Evolutionary conservation across 2,797 vertebrate genomes (phyloP), one percentile per base, ranked within the genome.

Genomic region (Lacerta viridis): DNA sequence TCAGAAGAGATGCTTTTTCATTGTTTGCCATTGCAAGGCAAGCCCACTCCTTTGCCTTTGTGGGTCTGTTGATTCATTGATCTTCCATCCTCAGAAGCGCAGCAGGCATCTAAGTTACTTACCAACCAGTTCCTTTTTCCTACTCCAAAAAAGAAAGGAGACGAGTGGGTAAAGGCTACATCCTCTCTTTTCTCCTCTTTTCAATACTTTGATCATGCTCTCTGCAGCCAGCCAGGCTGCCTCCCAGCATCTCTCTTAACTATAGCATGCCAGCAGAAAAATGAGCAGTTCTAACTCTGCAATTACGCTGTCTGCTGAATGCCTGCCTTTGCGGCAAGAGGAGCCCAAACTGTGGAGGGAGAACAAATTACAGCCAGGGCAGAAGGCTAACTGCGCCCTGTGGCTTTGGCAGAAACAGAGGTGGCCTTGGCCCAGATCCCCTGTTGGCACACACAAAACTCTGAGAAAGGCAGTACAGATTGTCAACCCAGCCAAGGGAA

Each of bases 171-270:
- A 43, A 50, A 80, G 75, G 61, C 18, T 27, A n/a, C 36, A 7
- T 29, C 8, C 64, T 15, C 18, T 29, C 83, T 41, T 18, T 7
- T 93, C 87, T 91, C 27, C 4, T 36, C 36, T 74, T 80, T 68
- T 76, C 69, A 29, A 76, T 20, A 89, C 95, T 95, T 96, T 96
- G 96, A 96, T 95, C 94, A 90, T 80, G 89, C 86, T 89, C 74
- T 7, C 91, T 93, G 95, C 93, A 97, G 96, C 95, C 96, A 96
- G 90, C 83, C 95, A 84, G 95, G 90, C 95, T 93, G 95, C 94
- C 94, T 91, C 81, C 93, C 89, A 90, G 95, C 94, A 87, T 92
- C 93, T 95, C 91, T 91, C 91, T 92, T 92, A 91, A 94, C 91
- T 91, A 88, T 87, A 84, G 92, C 87, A 80, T 90, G 94, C 94